Conservation (phyloP, 2,888 invertebrate species). For the Drosophila merina region DNA sequence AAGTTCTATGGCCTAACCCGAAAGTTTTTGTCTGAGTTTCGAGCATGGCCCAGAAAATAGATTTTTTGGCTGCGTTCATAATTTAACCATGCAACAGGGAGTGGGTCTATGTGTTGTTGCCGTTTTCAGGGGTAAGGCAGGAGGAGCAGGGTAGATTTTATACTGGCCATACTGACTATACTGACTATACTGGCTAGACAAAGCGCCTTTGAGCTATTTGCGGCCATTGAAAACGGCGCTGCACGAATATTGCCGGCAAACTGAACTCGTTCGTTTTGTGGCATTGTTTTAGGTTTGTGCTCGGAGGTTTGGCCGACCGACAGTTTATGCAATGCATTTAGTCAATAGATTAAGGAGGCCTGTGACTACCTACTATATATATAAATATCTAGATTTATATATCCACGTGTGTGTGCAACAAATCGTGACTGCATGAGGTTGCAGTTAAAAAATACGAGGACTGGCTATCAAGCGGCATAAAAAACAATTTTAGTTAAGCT, state of each 20-base stretch:
- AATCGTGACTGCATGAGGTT: conserved; percentile 78
- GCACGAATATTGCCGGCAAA: conserved; percentile 50
- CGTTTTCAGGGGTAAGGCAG: neutral
- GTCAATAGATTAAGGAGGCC: conserved; percentile 74
- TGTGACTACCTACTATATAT: conserved; percentile 23
- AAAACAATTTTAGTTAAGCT: conserved; percentile 36
- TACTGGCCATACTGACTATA: conserved; percentile 48
- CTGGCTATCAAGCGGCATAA: conserved; percentile 52
- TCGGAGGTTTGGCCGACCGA: conserved; percentile 63
- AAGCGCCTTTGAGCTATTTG: conserved; percentile 74
- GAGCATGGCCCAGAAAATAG: conserved; percentile 40
- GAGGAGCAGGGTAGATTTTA: conserved; percentile 6
- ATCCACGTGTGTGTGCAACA: conserved; percentile 46
- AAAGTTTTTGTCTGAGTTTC: conserved; percentile 36
- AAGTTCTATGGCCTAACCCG: conserved; percentile 26
- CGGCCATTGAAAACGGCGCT: conserved; percentile 46
- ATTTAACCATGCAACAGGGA: conserved; percentile 61
- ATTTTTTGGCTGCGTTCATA: conserved; percentile 58
- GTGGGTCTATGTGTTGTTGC: conserved; percentile 12
- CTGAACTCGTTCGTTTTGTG: conserved; percentile 56
- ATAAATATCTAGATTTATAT: conserved; percentile 42
- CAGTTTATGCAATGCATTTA: conserved; percentile 77
- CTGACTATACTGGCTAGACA: conserved; percentile 49
- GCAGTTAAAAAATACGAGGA: conserved; percentile 67
- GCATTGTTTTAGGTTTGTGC: conserved; percentile 66